Evolutionary conservation across 2,113 vertebrate genomes (phyloP).

Genomic region (Crotalus horridus): DNA sequence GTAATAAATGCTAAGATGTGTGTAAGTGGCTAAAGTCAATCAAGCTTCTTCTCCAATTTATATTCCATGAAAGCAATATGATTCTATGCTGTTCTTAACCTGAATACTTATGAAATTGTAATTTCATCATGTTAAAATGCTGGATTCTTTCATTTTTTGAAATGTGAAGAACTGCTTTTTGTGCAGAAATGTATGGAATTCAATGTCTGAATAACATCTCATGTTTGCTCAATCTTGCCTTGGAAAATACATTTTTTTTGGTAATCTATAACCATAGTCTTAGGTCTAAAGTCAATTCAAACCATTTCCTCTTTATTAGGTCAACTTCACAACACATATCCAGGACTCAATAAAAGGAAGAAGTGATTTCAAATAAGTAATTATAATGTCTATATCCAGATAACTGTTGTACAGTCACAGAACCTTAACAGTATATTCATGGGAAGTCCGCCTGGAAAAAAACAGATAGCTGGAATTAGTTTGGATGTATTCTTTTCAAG

Average conservation of each 20-base stretch:
- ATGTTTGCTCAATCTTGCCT: not conserved
- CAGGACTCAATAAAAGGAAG: slow-evolving; percentile 69
- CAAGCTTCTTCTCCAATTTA: not conserved
- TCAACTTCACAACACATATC: slow-evolving; percentile 52
- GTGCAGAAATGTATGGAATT: not conserved
- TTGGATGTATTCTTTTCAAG: not conserved
- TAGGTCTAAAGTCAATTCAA: slow-evolving; percentile 57
- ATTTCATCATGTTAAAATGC: not conserved
- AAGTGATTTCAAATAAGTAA: slow-evolving; percentile 61
- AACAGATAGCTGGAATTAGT: slow-evolving; percentile 1
- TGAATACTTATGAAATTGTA: not conserved
- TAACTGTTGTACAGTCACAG: slow-evolving; percentile 56
- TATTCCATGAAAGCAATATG: not conserved
- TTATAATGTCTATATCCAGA: slow-evolving; percentile 65
- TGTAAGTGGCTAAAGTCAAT: not conserved
- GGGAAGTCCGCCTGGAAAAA: slow-evolving; percentile 58
- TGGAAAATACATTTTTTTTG: not conserved
- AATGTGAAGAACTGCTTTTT: not conserved
- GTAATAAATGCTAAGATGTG: not conserved
- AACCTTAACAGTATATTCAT: slow-evolving; percentile 48
- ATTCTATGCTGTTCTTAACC: not conserved
- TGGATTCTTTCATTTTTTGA: not conserved
- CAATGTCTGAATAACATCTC: not conserved
- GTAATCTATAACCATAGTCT: not conserved
- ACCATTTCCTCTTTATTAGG: slow-evolving; percentile 74